Percentiles rank a stretch among this genome's conserved stretches.
Evolutionary conservation across 2,113 vertebrate genomes (phyloP).

Genomic region (Phyllostomus hastatus): DNA sequence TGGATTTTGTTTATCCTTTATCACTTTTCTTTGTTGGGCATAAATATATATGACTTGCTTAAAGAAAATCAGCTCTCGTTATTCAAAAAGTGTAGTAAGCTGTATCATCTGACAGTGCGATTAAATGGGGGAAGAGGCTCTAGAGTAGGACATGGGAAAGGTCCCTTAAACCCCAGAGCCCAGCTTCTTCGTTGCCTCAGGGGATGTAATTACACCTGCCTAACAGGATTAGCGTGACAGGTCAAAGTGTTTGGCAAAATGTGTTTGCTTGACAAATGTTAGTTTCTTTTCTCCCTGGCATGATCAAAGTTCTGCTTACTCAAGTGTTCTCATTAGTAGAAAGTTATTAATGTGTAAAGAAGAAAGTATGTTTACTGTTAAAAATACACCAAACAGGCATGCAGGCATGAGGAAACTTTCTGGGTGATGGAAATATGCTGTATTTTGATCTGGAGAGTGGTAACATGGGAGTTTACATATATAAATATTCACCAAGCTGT

Average conservation of each 20-base stretch:
- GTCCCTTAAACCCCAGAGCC: neutral
- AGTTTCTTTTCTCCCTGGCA: neutral
- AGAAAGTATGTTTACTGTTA: neutral
- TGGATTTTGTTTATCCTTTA: neutral
- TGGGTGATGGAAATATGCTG: neutral
- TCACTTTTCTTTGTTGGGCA: neutral
- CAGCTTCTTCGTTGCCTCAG: neutral
- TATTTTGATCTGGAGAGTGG: neutral
- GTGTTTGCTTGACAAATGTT: neutral
- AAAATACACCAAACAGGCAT: neutral
- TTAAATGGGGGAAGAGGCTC: neutral
- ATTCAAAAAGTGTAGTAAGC: neutral
- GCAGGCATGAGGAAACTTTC: neutral
- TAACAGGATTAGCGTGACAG: neutral
- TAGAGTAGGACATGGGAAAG: neutral
- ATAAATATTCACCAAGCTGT: neutral
- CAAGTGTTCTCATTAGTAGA: constrained; percentile 17
- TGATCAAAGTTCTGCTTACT: constrained; percentile 9
- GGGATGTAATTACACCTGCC: neutral
- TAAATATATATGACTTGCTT: neutral
- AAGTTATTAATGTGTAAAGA: constrained; percentile 10
- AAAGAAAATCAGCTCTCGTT: neutral
- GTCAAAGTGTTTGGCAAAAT: neutral
- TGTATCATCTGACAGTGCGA: neutral
- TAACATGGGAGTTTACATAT: neutral